A percentile compares a stretch with the other conserved stretches of the same genome.
These are phyloP conservation scores for Chaenodraco wilsoni DNA, from an alignment of 2,797 vertebrate species.

Conservation along the genomic window DNA sequence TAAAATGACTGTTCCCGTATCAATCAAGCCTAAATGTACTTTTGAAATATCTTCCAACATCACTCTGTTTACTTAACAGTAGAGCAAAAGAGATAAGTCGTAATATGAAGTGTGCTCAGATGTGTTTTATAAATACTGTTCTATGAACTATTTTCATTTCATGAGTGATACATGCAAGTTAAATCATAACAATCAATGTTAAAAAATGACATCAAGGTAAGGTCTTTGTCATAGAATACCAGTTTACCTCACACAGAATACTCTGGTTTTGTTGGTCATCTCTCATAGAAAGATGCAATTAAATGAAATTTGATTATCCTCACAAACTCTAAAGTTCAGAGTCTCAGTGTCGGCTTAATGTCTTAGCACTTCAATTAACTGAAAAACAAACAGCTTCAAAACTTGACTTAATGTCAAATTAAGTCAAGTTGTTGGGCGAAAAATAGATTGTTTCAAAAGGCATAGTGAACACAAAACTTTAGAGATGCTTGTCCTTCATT, in stretches of 20 bases:
- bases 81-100: background rate
- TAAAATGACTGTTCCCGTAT: conserved; percentile 36
- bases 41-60: background rate
- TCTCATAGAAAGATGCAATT: conserved; percentile 70
- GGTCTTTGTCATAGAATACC: conserved; percentile 38
- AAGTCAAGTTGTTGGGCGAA: conserved; percentile 71
- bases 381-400: conserved; percentile 58
- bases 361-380: conserved; percentile 57
- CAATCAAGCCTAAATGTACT: background rate
- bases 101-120: background rate
- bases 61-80: conserved; percentile 7
- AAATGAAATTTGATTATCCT: conserved; percentile 50
- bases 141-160: conserved; percentile 75
- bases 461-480: conserved; percentile 81
- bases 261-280: conserved; percentile 71
- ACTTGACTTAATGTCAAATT: conserved; percentile 66
- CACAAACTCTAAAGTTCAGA: conserved; percentile 45
- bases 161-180: conserved; percentile 74
- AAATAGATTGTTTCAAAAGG: conserved; percentile 76
- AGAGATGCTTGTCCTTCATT: conserved; percentile 79
- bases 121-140: background rate
- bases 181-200: conserved; percentile 62
- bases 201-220: conserved; percentile 31
- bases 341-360: conserved; percentile 39
- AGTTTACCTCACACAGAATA: conserved; percentile 75